These are phyloP conservation scores for Nemopilema nomurai DNA, from an alignment of 30 jellyfish, hydroid and myxozoan genomes.

Conservation along the genomic window DNA sequence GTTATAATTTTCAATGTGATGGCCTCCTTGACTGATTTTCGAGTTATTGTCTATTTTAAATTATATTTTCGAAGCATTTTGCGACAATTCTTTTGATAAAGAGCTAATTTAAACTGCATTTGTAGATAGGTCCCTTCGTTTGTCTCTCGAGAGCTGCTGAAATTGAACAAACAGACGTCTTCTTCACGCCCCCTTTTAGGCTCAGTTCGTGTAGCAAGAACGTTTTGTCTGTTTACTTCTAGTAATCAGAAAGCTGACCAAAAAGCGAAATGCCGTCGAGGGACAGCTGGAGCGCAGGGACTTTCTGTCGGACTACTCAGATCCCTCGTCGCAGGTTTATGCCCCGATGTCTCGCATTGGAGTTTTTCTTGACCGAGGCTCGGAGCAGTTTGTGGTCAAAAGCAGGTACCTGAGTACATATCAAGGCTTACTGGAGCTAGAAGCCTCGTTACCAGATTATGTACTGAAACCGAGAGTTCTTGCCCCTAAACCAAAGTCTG, in stretches of 20 bases:
- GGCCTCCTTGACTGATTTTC: too few relatives aligned
- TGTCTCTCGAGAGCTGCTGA: too few relatives aligned
- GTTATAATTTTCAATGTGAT: too few relatives aligned
- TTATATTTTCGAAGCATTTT: too few relatives aligned
- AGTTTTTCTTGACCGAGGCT: constrained; percentile 90
- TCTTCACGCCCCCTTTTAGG: too few relatives aligned
- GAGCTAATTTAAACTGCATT: too few relatives aligned
- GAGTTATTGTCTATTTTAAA: too few relatives aligned
- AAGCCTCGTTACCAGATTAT: constrained; percentile 90
- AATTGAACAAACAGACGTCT: too few relatives aligned
- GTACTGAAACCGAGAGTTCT: constrained; percentile 88
- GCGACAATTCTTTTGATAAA: too few relatives aligned
- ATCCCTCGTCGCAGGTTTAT: constrained; percentile 87
- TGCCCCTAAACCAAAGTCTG: constrained; percentile 90
- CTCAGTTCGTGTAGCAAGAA: too few relatives aligned
- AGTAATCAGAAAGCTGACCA: constrained; percentile 89
- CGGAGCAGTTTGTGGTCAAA: constrained; percentile 83
- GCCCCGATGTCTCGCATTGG: constrained; percentile 99
- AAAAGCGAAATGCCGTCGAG: constrained; percentile 75
- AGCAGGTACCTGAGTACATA: constrained; percentile 90
- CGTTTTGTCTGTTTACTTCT: constrained; percentile 2
- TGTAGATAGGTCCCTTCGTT: too few relatives aligned
- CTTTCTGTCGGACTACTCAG: constrained; percentile 81
- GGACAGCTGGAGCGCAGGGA: constrained; percentile 89
- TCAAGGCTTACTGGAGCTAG: constrained; percentile 93